These are phyloP conservation scores for Nannoperca australis DNA, from an alignment of 2,797 vertebrate genomes.

Conservation along the genomic window DNA sequence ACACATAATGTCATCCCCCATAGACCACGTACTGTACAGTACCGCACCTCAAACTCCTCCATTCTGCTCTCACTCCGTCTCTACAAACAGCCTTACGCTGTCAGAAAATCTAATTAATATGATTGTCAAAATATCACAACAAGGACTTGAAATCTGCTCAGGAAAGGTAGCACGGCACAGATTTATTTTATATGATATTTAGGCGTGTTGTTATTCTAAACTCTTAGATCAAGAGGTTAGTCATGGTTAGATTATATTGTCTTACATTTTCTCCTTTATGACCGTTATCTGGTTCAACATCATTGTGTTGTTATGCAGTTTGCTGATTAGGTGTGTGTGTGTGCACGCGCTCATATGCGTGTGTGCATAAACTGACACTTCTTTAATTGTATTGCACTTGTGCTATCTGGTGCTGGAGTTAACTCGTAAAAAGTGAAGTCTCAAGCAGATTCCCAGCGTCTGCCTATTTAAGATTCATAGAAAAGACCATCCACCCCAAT, in stretches of 20 bases:
- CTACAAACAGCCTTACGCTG: conserved; percentile 61
- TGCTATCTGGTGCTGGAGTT: conserved; percentile 79
- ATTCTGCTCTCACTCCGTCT: conserved; percentile 56
- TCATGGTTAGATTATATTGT: conserved; percentile 6
- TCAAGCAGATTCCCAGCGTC: conserved; percentile 86
- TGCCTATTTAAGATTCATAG: conserved; percentile 90
- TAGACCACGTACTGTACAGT: conserved; percentile 66
- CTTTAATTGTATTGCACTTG: conserved; percentile 83
- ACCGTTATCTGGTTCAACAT: conserved; percentile 61
- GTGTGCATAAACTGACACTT: conserved; percentile 75
- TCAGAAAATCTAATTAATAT: conserved; percentile 67
- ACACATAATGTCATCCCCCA: conserved; percentile 86
- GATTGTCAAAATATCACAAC: conserved; percentile 58
- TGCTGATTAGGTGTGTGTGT: conserved; percentile 60
- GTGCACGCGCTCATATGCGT: conserved; percentile 1
- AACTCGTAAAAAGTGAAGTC: conserved; percentile 88
- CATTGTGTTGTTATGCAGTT: conserved; percentile 64
- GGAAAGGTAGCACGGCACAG: background rate
- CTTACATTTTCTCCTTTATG: conserved; percentile 57
- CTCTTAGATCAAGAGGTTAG: conserved; percentile 23
- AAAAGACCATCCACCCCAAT: conserved; percentile 89
- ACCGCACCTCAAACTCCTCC: conserved; percentile 64
- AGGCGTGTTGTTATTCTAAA: conserved; percentile 12
- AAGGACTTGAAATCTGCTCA: conserved; percentile 15
- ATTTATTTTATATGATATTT: conserved; percentile 25